Evolutionary conservation across 2,888 invertebrate genomes (phyloP), one percentile per base, ranked within the genome.

Genomic region (Baccha elongata): DNA sequence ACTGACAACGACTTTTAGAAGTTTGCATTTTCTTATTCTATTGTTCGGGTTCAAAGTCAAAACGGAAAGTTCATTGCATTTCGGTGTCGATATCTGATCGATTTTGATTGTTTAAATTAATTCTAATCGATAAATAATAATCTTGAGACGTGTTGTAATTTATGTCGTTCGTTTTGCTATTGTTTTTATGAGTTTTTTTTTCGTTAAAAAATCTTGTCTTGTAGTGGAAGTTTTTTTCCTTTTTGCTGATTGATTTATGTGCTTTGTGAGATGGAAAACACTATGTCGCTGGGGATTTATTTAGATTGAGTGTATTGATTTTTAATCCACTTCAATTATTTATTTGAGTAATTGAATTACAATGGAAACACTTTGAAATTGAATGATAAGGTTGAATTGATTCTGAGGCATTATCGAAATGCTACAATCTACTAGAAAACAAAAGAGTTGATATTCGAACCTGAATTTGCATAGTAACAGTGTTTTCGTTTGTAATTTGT

Each of bases 81-180:
- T 78, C 78, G 83, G 83, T 83, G 83, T 76, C 68, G 72, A 67
- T 83, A 83, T 83, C 83, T 83, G 83, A 83, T 83, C 67, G 83
- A 76, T 68, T 83, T 78, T 83, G 83, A 83, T 83, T 78, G 83
- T 83, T 83, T 83, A 72, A 83, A 83, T 83, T 83, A 83, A 78
- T 83, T 83, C 72, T 78, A 83, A 83, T 78, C 83, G 68, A 78
- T 83, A 83, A 78, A 78, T 72, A 83, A 83, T 83, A 83, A 78
- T 83, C 78, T 46, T 10, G 64, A 64, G 62, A 78, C 78, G 68
- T 78, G 78, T 83, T 68, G 72, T 78, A 78, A 83, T 78, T 83
- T 83, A 78, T 83, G 72, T 71, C 64, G 67, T 68, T 52, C 60
- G 11, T 64, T 65, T 53, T 60, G 55, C 26, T 55, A 55, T 64